Evolutionary conservation across 1,140 invertebrate species (phyloP), one percentile per base, ranked within the genome.

Genomic region (Achatina immaculata): DNA sequence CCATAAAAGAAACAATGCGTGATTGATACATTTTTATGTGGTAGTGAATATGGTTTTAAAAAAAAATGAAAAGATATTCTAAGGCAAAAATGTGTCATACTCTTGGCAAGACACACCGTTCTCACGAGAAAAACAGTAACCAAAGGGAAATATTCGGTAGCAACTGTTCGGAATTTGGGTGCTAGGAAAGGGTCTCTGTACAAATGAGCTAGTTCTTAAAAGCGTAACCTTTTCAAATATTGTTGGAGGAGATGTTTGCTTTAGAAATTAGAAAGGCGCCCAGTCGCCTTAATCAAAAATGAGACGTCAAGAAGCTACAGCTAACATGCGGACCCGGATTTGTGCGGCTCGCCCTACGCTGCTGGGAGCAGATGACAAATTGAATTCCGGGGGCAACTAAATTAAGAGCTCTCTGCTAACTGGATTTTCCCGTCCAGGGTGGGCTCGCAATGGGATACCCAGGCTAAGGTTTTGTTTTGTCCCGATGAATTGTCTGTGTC

Each of bases 221-320:
- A n/a, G n/a, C n/a, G n/a, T n/a, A n/a, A n/a, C n/a, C n/a, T n/a
- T n/a, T n/a, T n/a, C n/a, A n/a, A n/a, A n/a, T n/a, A n/a, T n/a
- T n/a, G n/a, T n/a, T n/a, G n/a, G n/a, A n/a, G n/a, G n/a, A 62
- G 58, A 62, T 62, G 58, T 62, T 62, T 2, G 28, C 58, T 6
- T 31, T 31, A 62, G 16, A 62, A 62, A 62, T 62, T 28, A 62
- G n/a, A 31, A 1, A 62, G 6, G 7, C 28, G n/a, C n/a, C 58
- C 58, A 55, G 31, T 62, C 58, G 58, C 28, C 16, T 62, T 62
- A 62, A 62, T 62, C 58, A 62, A 62, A 62, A 62, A 28, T 34
- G 58, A 62, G 58, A 62, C n/a, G 58, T 62, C 28, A 62, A 28
- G 31, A 6, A 62, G 58, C 58, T 28, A 62, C 58, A 9, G 58